Evolutionary conservation across 1,140 invertebrate genomes (phyloP).

Genomic region (Stegodyphus mimosarum): DNA sequence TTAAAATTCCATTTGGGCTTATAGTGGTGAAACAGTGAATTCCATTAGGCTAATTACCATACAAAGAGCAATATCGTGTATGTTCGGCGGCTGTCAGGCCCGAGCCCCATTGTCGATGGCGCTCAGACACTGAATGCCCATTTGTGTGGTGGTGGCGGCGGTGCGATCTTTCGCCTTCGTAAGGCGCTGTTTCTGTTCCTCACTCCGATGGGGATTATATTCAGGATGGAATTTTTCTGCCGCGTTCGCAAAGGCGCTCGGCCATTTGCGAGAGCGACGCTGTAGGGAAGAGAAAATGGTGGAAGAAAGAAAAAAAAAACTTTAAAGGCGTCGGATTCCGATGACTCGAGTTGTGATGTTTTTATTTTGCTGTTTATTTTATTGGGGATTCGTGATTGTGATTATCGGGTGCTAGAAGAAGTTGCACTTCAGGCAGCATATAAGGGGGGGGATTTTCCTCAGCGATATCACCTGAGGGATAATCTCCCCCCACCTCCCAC

Average conservation of each 20-base stretch:
- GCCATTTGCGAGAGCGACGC: slow-evolving; percentile 4
- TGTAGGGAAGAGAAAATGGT: background rate
- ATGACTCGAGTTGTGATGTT: slow-evolving; percentile 24
- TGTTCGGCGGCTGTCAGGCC: slow-evolving; percentile 41
- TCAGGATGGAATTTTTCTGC: slow-evolving; percentile 40
- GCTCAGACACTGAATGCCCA: slow-evolving; percentile 54
- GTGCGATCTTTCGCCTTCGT: slow-evolving; percentile 3
- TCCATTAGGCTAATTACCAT: slow-evolving; percentile 62
- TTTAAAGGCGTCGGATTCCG: slow-evolving; percentile 39
- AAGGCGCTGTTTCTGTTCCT: background rate
- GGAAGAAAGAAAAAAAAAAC: slow-evolving; percentile 1
- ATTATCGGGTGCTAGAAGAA: slow-evolving; percentile 20
- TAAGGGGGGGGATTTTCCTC: too few species aligned
- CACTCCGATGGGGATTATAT: slow-evolving; percentile 51
- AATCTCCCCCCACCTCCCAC: too few species aligned
- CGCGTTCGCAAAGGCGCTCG: background rate
- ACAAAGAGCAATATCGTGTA: slow-evolving; percentile 62
- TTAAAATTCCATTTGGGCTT: slow-evolving; percentile 62
- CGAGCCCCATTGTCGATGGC: slow-evolving; percentile 41
- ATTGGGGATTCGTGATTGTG: slow-evolving; percentile 38
- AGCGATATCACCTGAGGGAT: too few species aligned
- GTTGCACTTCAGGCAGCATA: background rate
- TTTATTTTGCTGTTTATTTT: slow-evolving; percentile 24
- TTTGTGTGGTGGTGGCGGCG: slow-evolving; percentile 17
- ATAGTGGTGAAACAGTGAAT: slow-evolving; percentile 55